Evolutionary conservation across 2,113 vertebrate species (phyloP).

Genomic region (Athene noctua): DNA sequence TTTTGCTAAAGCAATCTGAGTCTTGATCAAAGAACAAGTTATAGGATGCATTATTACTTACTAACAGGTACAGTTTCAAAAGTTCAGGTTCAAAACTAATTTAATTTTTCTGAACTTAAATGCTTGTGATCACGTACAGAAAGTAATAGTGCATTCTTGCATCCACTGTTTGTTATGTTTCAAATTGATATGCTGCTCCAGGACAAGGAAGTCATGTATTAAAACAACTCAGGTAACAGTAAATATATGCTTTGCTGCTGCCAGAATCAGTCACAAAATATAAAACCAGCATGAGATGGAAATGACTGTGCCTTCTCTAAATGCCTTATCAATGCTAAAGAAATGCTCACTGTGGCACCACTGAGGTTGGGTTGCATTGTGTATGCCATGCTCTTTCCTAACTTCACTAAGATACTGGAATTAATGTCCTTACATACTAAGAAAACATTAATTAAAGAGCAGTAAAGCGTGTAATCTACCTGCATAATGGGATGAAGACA

Average conservation of each 20-base stretch:
- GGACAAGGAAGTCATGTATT: not conserved
- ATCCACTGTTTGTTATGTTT: not conserved
- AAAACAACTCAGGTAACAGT: not conserved
- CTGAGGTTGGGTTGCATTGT: not conserved
- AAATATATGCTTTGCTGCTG: not conserved
- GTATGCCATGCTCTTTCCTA: not conserved
- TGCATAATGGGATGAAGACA: not conserved
- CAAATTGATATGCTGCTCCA: not conserved
- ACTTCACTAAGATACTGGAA: not conserved
- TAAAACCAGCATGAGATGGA: not conserved
- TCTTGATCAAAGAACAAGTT: not conserved
- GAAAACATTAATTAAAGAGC: not conserved
- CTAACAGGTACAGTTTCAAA: not conserved
- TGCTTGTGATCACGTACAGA: not conserved
- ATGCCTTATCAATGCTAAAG: too few relatives aligned
- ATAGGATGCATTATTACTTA: not conserved
- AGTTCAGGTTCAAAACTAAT: not conserved
- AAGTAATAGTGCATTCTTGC: not conserved
- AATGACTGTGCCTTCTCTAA: not conserved
- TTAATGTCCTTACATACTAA: not conserved
- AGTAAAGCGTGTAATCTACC: not conserved
- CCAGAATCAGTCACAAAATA: not conserved
- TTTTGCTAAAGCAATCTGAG: not conserved
- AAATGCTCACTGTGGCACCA: not conserved
- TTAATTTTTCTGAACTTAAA: not conserved